phyloP scores from a whole-genome alignment of 1,140 invertebrate genomes.

The Drosophila bipectinata region DNA sequence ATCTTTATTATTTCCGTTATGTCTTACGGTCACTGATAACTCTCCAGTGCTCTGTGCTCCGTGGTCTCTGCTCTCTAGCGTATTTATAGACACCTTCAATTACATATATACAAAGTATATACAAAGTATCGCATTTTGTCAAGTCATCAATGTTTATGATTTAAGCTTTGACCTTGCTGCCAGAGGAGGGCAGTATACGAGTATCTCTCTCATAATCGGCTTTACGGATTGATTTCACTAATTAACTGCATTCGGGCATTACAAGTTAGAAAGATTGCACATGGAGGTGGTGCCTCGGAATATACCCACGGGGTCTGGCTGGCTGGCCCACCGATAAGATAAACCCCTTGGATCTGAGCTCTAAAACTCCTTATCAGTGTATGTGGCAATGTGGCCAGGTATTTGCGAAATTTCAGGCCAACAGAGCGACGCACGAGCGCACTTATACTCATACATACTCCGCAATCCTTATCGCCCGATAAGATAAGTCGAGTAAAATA shows the following conservation, averaged over 20 bases:
- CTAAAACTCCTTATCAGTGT: constrained; percentile 2
- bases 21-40: constrained; percentile 29
- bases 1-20: constrained; percentile 66
- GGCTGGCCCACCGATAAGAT: constrained; percentile 6
- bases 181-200: constrained; percentile 45
- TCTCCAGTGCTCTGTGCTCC: constrained; percentile 20
- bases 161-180: constrained; percentile 68
- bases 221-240: constrained; percentile 53
- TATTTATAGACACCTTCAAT: constrained; percentile 8
- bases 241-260: constrained; percentile 44
- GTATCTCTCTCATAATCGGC: constrained; percentile 43
- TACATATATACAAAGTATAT: constrained; percentile 48
- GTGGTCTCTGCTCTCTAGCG: constrained; percentile 5
- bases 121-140: constrained; percentile 54
- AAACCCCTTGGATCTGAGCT: neutral
- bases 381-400: constrained; percentile 34
- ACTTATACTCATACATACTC: neutral
- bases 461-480: constrained; percentile 40
- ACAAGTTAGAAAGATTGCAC: constrained; percentile 17
- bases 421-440: constrained; percentile 6
- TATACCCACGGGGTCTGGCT: neutral
- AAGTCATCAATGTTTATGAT: constrained; percentile 79
- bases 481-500: constrained; percentile 49
- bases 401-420: constrained; percentile 20
- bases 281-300: constrained; percentile 15